A percentile compares a stretch with the other conserved stretches of the same genome.
phyloP scores from a whole-genome alignment of 2,113 vertebrate species.

The Salvelinus sp. region DNA sequence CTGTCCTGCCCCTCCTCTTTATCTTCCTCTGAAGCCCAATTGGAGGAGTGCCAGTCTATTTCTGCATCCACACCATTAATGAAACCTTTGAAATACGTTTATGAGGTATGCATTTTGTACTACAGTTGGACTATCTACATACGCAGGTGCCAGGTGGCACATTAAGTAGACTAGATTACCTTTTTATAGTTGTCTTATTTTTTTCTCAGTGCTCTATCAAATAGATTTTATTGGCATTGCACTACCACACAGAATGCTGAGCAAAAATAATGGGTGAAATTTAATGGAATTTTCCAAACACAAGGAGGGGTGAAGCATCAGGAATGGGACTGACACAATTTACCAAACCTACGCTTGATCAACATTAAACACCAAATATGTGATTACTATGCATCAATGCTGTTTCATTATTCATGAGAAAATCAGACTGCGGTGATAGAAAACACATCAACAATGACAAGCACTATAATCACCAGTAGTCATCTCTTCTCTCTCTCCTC shows the following conservation, averaged over 20 bases:
- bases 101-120: background rate
- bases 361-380: conserved; percentile 29
- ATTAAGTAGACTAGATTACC: background rate
- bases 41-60: conserved; percentile 19
- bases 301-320: background rate
- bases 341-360: conserved; percentile 15
- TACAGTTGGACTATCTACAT: background rate
- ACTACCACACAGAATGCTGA: too few species aligned
- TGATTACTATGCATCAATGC: conserved; percentile 17
- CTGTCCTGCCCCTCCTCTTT: background rate
- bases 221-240: background rate
- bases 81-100: background rate
- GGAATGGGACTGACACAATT: background rate
- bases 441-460: conserved; percentile 7
- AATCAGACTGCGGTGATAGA: conserved; percentile 20
- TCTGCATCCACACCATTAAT: background rate
- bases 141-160: background rate
- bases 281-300: too few species aligned
- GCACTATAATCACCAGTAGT: conserved; percentile 2
- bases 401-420: conserved; percentile 45
- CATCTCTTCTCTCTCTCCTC: background rate
- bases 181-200: background rate
- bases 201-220: background rate
- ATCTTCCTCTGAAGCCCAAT: background rate
- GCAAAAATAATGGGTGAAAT: too few species aligned